phyloP scores from a whole-genome alignment of 2,113 vertebrate genomes.

The Solea solea region DNA sequence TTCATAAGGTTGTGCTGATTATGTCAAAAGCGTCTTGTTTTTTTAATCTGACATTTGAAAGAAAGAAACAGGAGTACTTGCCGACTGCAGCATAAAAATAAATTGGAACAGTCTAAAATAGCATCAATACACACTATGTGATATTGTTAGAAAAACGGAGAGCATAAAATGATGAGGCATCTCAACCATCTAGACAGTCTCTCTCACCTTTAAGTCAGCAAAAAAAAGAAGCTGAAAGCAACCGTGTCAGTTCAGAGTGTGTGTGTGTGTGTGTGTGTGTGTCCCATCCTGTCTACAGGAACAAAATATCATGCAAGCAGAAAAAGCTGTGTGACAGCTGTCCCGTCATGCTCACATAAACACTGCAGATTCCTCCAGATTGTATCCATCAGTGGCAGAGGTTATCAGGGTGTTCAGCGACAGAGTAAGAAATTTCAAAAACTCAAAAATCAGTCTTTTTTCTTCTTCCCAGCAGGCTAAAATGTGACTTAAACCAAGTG shows the following conservation, averaged over 20 bases:
- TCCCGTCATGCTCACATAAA: conserved; percentile 47
- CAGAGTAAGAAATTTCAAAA: too few species aligned
- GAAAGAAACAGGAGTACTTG: conserved; percentile 12
- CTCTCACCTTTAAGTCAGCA: conserved; percentile 50
- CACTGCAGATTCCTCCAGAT: conserved; percentile 21
- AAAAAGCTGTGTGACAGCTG: conserved; percentile 33
- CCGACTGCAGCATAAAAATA: conserved; percentile 56
- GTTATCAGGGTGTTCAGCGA: not conserved
- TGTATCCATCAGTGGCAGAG: not conserved
- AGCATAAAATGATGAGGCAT: conserved; percentile 48
- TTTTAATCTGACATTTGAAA: conserved; percentile 19
- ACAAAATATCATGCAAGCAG: conserved; percentile 32
- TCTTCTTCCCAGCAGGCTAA: not conserved
- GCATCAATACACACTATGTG: conserved; percentile 44
- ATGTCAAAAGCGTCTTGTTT: conserved; percentile 65
- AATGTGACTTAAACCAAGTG: not conserved
- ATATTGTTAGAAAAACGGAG: conserved; percentile 35
- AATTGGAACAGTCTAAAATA: conserved; percentile 54
- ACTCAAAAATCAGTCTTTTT: not conserved
- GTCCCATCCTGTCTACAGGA: conserved; percentile 17
- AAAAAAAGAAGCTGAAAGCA: conserved; percentile 50
- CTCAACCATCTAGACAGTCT: conserved; percentile 35
- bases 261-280: conserved; percentile 21
- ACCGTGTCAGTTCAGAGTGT: conserved; percentile 14
- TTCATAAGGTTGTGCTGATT: conserved; percentile 68